Conservation (phyloP, 2,797 vertebrate species). For the Sebastes minor region DNA sequence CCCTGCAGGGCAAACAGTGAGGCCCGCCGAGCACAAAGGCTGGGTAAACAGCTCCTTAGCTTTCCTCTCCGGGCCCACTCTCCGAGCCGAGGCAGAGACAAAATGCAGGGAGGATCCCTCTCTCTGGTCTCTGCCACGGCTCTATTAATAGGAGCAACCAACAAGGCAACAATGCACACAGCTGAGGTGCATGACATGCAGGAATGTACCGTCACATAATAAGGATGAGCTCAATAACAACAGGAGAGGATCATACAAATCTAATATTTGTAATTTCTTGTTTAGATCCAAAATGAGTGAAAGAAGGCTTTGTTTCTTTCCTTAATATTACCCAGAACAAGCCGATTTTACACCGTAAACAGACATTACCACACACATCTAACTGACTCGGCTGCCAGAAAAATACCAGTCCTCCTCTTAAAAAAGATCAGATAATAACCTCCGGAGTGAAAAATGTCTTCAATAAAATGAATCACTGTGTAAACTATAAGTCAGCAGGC, state of each 20-base stretch:
- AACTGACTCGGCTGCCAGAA: background rate
- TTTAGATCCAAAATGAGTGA: background rate
- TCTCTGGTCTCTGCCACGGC: constrained; percentile 25
- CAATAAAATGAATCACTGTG: constrained; percentile 2
- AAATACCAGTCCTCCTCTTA: background rate
- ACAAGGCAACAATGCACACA: constrained; percentile 69
- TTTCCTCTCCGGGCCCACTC: constrained; percentile 63
- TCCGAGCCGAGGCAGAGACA: constrained; percentile 59
- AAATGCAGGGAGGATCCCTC: constrained; percentile 76
- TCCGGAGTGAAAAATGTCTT: background rate
- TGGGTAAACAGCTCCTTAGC: constrained; percentile 75
- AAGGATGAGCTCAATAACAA: constrained; percentile 43
- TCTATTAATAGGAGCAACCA: constrained; percentile 75
- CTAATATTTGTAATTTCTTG: background rate
- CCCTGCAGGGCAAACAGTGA: constrained; percentile 79
- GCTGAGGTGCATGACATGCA: constrained; percentile 64
- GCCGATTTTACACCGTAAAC: background rate
- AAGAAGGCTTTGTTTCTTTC: background rate
- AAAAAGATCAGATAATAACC: background rate
- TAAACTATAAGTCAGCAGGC: background rate
- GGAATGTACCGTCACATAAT: constrained; percentile 66
- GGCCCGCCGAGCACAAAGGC: constrained; percentile 72
- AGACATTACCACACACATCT: background rate
- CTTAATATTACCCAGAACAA: background rate
- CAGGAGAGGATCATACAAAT: background rate